phyloP scores from a whole-genome alignment of 92 coral and sea anemone species.

The Muricea muricata region DNA sequence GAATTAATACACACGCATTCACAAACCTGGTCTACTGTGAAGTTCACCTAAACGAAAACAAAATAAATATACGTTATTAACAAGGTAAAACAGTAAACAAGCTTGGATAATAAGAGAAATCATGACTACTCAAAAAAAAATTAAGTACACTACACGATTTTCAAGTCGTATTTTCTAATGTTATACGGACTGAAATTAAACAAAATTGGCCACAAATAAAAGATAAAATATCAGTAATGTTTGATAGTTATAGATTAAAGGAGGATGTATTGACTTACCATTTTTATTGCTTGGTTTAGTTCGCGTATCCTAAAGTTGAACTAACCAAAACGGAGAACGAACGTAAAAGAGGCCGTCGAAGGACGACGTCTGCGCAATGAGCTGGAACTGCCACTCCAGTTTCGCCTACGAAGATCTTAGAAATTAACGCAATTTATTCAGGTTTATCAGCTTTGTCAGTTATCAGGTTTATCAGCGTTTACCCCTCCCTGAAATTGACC shows the following conservation, averaged over 20 bases:
- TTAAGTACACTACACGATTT: not conserved
- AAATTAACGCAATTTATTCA: not conserved
- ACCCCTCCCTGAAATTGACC: too few species aligned
- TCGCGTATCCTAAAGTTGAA: not conserved
- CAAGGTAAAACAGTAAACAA: not conserved
- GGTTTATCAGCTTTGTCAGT: too few species aligned
- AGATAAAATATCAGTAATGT: not conserved
- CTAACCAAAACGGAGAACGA: constrained; percentile 25
- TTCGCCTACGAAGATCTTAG: too few species aligned
- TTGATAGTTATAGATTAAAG: constrained; percentile 77
- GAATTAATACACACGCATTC: not conserved
- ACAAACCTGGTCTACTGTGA: constrained; percentile 98
- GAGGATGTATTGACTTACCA: constrained; percentile 92
- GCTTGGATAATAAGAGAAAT: not conserved
- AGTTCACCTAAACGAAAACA: constrained; percentile 76
- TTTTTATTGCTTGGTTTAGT: constrained; percentile 67
- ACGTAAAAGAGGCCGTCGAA: constrained; percentile 17
- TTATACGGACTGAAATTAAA: not conserved
- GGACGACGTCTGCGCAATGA: constrained; percentile 17
- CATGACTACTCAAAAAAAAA: not conserved
- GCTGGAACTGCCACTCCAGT: not conserved
- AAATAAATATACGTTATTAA: constrained; percentile 2
- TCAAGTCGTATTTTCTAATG: not conserved
- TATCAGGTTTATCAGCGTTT: too few species aligned
- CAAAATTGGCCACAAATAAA: not conserved